Conservation (phyloP, 1,140 invertebrate species). For the Apocrypta bakeri region DNA sequence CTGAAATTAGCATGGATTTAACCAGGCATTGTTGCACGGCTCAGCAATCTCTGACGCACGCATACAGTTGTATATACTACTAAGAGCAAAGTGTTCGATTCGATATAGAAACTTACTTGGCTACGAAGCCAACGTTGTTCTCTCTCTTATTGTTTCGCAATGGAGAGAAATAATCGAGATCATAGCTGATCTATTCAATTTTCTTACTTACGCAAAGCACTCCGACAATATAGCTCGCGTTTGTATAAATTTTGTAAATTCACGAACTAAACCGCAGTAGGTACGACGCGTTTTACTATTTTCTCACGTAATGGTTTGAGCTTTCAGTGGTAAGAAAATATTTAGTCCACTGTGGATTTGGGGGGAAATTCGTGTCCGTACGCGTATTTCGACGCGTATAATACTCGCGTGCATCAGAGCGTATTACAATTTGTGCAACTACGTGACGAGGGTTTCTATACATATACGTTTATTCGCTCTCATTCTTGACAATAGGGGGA, state of each 20-base stretch:
- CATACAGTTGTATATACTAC: too few relatives aligned
- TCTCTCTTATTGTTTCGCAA: too few relatives aligned
- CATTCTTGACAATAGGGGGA: too few relatives aligned
- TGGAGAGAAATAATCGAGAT: too few relatives aligned
- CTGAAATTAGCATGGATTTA: background rate
- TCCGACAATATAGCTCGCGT: too few relatives aligned
- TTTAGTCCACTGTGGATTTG: background rate
- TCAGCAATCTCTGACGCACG: background rate
- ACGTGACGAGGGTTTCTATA: slow-evolving; percentile 27
- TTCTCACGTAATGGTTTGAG: background rate
- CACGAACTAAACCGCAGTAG: too few relatives aligned
- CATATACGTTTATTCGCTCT: background rate
- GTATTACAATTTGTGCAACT: slow-evolving; percentile 9
- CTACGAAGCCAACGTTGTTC: too few relatives aligned
- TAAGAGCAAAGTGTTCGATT: background rate
- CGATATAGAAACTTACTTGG: background rate
- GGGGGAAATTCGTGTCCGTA: background rate
- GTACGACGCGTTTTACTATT: too few relatives aligned
- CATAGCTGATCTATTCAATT: too few relatives aligned
- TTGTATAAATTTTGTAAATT: too few relatives aligned
- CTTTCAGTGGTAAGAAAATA: slow-evolving; percentile 8
- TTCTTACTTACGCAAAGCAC: too few relatives aligned
- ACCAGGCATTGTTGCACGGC: too few relatives aligned
- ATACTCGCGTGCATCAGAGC: background rate
- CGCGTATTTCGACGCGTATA: background rate